Evolutionary conservation across 2,888 invertebrate species (phyloP), one percentile per base, ranked within the genome.

Genomic region (Diplolepis rosae): DNA sequence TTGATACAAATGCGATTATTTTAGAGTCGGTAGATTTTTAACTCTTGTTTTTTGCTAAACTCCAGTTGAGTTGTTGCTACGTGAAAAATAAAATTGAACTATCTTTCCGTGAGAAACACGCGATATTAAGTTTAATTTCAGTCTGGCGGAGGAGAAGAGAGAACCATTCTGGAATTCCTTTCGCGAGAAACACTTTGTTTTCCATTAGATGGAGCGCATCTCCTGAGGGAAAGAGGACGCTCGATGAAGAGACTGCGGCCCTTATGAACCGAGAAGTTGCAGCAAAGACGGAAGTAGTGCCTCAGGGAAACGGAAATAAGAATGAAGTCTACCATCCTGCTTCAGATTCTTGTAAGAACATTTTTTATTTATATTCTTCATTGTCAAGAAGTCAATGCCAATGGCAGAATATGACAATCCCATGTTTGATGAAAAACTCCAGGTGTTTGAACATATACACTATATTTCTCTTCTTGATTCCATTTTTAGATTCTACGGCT

Each of bases 201-300:
- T 75, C 69, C 69, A 71, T 75, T 73, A 75, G 73, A 65, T 69
- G 71, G 66, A 73, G 73, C 73, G 73, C 71, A 71, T 71, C 73
- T 68, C 69, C 71, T 22, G 73, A 75, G 75, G 67, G 56, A 66
- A 68, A 35, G 50, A 71, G 67, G 69, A 56, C 52, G 70, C 68
- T 69, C 67, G 68, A 73, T 70, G 71, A 71, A 69, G 71, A 73
- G 52, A 70, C 68, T 42, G 70, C 66, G 48, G 71, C 71, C 65
- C 66, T 73, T 69, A 48, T 68, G 72, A 71, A 71, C 69, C 66
- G 69, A 69, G 71, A 73, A 71, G 72, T 65, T 70, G 67, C 67
- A 71, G 69, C 61, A 48, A 72, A 75, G 35, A 51, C 66, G 71
- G 72, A 75, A 71, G 67, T 35, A 65, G 61, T 56, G 70, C 75